A percentile compares a stretch with the other conserved stretches of the same genome.
Evolutionary conservation across 1,140 invertebrate genomes (phyloP).

Genomic region (Anastatus disparis): DNA sequence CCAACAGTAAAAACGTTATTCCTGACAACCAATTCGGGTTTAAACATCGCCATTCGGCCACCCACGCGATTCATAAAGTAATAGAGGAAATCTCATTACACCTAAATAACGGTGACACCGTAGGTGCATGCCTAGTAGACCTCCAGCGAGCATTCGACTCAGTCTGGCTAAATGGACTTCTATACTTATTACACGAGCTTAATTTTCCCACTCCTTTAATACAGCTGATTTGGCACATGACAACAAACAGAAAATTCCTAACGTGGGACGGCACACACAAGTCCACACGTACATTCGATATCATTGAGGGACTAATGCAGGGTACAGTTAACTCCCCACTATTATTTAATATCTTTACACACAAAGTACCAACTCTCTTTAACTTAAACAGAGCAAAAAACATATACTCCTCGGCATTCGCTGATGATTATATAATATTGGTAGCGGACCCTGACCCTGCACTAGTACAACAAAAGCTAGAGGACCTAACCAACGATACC

Average conservation of each 20-base stretch:
- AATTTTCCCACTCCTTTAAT: conserved; percentile 48
- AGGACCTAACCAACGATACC: too few relatives aligned
- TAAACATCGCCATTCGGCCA: not conserved
- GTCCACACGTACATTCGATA: not conserved
- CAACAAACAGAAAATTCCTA: not conserved
- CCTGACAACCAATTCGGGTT: conserved; percentile 24
- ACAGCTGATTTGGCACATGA: not conserved
- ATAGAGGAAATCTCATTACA: not conserved
- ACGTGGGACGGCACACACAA: not conserved
- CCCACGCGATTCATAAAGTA: conserved; percentile 36
- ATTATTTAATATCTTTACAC: conserved; percentile 40
- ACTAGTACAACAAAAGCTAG: too few relatives aligned
- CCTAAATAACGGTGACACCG: conserved; percentile 8
- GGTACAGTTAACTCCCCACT: conserved; percentile 41
- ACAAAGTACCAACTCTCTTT: conserved; percentile 9
- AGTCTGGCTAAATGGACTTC: conserved; percentile 49
- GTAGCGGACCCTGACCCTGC: too few relatives aligned
- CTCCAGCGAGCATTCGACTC: conserved; percentile 45
- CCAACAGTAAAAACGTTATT: not conserved
- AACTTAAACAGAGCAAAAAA: not conserved
- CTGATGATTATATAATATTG: conserved; percentile 37
- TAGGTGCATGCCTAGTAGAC: conserved; percentile 15
- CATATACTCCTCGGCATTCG: conserved; percentile 18
- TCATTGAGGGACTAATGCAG: conserved; percentile 45
- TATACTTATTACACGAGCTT: conserved; percentile 44